A percentile compares a stretch with the other conserved stretches of the same genome.
These are phyloP conservation scores for Barnardius zonarius DNA, from an alignment of 2,113 vertebrate species.

Conservation along the genomic window DNA sequence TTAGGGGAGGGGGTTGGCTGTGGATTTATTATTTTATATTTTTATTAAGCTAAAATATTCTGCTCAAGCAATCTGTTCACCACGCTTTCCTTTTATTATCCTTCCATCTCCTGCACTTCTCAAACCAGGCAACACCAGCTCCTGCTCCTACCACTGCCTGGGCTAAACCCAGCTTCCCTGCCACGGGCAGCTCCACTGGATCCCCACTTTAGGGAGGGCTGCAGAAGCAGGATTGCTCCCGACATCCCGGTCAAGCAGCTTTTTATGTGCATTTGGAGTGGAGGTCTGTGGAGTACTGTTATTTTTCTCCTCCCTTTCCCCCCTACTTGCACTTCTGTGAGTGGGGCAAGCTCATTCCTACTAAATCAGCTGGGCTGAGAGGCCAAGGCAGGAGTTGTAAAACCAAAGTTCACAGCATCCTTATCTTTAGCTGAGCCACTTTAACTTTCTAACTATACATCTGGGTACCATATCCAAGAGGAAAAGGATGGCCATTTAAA, in stretches of 20 bases:
- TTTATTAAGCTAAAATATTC: slow-evolving; percentile 45
- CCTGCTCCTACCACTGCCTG: neutral
- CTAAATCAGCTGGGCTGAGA: slow-evolving; percentile 27
- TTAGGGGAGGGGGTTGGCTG: neutral
- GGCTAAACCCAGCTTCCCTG: neutral
- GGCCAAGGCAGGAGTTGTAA: slow-evolving; percentile 41
- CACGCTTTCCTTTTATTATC: neutral
- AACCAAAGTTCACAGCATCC: slow-evolving; percentile 32
- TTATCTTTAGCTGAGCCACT: slow-evolving; percentile 50
- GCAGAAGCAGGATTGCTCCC: neutral
- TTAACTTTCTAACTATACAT: slow-evolving; percentile 61
- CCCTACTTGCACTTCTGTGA: neutral
- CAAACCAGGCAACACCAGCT: neutral
- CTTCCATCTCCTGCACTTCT: neutral
- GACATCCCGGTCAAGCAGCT: rapidly evolving
- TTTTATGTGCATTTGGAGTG: neutral
- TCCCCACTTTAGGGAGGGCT: neutral
- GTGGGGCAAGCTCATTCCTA: neutral
- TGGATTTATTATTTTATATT: neutral
- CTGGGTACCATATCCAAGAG: slow-evolving; percentile 48
- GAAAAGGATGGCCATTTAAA: slow-evolving; percentile 48
- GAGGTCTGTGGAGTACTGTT: neutral
- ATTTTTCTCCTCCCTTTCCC: neutral
- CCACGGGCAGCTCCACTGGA: neutral
- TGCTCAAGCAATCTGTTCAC: neutral